phyloP scores from a whole-genome alignment of 1,140 invertebrate species.

The Drosophila tristis region DNA sequence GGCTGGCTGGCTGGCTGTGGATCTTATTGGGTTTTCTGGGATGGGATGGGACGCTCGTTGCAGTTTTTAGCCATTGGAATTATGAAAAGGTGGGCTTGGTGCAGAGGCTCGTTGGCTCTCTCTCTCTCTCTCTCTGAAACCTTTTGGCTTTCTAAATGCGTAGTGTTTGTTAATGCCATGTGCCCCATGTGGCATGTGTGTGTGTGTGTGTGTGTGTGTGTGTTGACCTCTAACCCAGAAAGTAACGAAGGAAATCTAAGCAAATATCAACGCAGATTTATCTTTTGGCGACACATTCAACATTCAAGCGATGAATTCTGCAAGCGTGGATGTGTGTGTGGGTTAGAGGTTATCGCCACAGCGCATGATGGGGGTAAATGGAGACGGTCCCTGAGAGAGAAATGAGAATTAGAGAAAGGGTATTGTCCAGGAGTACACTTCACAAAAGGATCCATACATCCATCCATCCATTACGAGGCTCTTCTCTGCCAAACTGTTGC shows the following conservation, averaged over 20 bases:
- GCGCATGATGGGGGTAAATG: too few relatives aligned
- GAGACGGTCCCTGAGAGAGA: too few relatives aligned
- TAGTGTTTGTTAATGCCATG: constrained; percentile 33
- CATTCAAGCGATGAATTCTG: constrained; percentile 55
- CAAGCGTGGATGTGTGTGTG: neutral
- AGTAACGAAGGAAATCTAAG: constrained; percentile 43
- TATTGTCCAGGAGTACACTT: too few relatives aligned
- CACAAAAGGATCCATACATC: too few relatives aligned
- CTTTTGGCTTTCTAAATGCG: constrained; percentile 73
- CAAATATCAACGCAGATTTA: constrained; percentile 74
- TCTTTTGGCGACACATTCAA: constrained; percentile 53
- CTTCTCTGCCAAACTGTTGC: constrained; percentile 18
- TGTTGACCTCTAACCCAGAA: constrained; percentile 73
- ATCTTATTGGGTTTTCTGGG: too few relatives aligned
- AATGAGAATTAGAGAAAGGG: too few relatives aligned
- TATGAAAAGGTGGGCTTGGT: constrained; percentile 82
- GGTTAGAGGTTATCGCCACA: too few relatives aligned
- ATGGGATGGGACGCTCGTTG: constrained; percentile 29
- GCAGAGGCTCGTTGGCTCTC: constrained; percentile 21
- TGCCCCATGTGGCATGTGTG: constrained; percentile 13
- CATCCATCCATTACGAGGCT: neutral
- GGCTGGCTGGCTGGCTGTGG: too few relatives aligned
- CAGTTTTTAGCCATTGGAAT: constrained; percentile 62
- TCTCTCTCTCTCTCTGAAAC: neutral
- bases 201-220: constrained; percentile 36